Percentiles rank a stretch among this genome's conserved stretches.
Evolutionary conservation across 2,113 vertebrate species (phyloP).

Genomic region (Cyphomyrus plagiostoma): DNA sequence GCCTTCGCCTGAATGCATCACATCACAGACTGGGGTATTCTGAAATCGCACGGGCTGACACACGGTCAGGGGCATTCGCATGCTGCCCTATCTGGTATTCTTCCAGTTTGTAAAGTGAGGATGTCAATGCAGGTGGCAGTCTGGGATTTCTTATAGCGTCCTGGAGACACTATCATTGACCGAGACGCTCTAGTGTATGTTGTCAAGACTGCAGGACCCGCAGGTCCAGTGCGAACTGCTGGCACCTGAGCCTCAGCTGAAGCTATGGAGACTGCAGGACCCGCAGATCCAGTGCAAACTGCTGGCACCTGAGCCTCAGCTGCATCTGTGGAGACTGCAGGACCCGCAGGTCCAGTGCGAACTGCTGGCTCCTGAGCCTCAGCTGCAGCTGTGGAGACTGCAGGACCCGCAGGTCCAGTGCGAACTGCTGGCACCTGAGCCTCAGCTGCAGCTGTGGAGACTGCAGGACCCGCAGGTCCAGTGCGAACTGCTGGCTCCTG

Average conservation of each 20-base stretch:
- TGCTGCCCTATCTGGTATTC: not conserved
- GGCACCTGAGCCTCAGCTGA: not conserved
- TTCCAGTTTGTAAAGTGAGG: not conserved
- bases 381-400: no score
- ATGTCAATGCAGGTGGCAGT: not conserved
- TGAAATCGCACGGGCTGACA: slow-evolving; percentile 1
- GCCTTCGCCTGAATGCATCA: not conserved
- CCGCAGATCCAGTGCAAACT: no score
- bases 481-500: not conserved
- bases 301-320: no score
- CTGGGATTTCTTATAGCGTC: not conserved
- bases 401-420: no score
- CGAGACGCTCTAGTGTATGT: not conserved
- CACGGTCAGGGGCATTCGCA: not conserved
- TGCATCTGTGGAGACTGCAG: no score
- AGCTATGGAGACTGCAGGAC: slow-evolving; percentile 5
- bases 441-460: no score
- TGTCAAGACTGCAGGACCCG: not conserved
- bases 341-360: no score
- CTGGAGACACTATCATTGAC: not conserved
- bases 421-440: no score
- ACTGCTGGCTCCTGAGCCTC: no score
- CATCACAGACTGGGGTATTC: not conserved
- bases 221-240: not conserved
- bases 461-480: not conserved